Conservation (phyloP, 2,888 invertebrate genomes). For the Cerastoderma edule region DNA sequence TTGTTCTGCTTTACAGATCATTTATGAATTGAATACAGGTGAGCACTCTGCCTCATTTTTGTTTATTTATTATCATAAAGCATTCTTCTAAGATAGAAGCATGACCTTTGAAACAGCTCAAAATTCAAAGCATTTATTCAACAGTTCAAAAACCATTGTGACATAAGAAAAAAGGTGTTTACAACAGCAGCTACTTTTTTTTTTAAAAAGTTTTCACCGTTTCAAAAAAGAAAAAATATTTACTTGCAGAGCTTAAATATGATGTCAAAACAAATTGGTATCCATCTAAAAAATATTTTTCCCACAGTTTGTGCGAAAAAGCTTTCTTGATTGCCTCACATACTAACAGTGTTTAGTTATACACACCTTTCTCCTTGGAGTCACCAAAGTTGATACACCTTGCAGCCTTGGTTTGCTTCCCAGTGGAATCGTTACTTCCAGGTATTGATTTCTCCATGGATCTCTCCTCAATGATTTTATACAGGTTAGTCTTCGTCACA, state of each 20-base stretch:
- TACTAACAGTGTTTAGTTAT: no score
- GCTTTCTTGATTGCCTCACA: no score
- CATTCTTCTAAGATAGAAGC: background rate
- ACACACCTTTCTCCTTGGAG: slow-evolving; percentile 19
- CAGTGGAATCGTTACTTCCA: background rate
- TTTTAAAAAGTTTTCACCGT: no score
- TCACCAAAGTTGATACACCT: slow-evolving; percentile 46
- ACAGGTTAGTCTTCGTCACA: background rate
- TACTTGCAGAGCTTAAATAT: no score
- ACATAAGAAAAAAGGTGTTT: background rate
- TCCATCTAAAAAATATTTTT: no score
- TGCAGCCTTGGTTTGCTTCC: slow-evolving; percentile 29
- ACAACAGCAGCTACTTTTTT: background rate
- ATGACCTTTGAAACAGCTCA: no score
- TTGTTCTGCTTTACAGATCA: no score
- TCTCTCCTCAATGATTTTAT: no score
- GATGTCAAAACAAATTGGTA: no score
- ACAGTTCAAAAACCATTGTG: background rate
- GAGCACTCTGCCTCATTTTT: slow-evolving; percentile 2
- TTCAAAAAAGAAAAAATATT: no score
- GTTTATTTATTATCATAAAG: background rate
- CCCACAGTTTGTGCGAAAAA: no score
- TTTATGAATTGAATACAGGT: slow-evolving; percentile 1
- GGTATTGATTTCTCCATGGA: background rate
- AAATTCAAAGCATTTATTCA: background rate